Conservation (phyloP, 2,113 vertebrate genomes). For the Mormyrus lacerda region DNA sequence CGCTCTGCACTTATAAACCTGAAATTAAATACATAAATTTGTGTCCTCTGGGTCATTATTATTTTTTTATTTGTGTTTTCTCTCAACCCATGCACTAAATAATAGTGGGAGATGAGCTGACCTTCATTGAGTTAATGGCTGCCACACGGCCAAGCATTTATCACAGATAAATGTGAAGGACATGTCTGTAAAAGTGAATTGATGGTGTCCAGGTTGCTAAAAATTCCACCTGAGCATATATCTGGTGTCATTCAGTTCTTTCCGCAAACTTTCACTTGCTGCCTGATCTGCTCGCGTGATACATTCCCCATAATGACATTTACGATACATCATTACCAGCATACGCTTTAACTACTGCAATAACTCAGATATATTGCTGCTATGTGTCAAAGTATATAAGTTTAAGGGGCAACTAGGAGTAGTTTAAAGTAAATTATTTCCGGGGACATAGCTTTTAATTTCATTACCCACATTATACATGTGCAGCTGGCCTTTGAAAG, state of each 20-base stretch:
- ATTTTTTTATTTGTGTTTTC: constrained; percentile 7
- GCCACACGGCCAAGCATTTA: neutral
- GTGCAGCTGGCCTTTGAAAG: neutral
- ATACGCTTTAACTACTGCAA: neutral
- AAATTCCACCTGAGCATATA: neutral
- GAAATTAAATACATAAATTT: neutral
- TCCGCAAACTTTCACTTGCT: neutral
- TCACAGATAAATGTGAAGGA: constrained; percentile 1
- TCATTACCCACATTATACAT: neutral
- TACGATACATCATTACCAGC: constrained; percentile 3
- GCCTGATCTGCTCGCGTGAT: neutral
- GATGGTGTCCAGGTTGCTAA: neutral
- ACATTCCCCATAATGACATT: neutral
- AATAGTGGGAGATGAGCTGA: neutral
- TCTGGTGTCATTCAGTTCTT: neutral
- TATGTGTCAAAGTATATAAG: neutral
- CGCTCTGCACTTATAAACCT: neutral
- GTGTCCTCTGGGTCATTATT: neutral
- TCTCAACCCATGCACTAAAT: neutral
- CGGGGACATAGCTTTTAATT: neutral
- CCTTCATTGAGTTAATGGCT: constrained; percentile 1
- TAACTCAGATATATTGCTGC: neutral
- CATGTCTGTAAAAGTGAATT: neutral
- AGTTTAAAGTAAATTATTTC: neutral
- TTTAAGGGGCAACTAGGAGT: neutral